Evolutionary conservation across 2,113 vertebrate genomes (phyloP), one percentile per base, ranked within the genome.

Genomic region (Cyphomyrus plagiostoma): DNA sequence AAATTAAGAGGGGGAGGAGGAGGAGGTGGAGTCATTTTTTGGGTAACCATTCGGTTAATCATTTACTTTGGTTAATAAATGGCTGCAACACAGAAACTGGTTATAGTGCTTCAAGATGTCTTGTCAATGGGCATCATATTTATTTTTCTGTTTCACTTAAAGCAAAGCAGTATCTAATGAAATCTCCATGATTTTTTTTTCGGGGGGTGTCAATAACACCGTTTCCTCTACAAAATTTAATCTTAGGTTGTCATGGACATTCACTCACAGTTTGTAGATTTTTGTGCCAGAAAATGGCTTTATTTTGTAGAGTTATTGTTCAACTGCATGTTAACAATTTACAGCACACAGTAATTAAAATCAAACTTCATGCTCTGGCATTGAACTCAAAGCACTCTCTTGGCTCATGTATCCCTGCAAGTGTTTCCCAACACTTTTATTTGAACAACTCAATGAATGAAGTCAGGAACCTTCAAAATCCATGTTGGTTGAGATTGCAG

Each of bases 21-120:
- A 89, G 58, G n/a, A 53, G 49, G 15, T n/a, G 50, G n/a, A 45
- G 90, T 50, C 52, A 84, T 89, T 56, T 83, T 88, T 89, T 86
- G 53, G 91, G 50, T 52, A 9, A 53, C 10, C 2, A 56, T 46
- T 3, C 74, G 30, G 90, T 92, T 93, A 93, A 92, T 93, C 84
- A 92, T 70, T 93, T 88, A 93, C 87, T 10, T 89, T 80, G 74
- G 74, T 80, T 80, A 80, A 80, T 80, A 35, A 80, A 80, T 80
- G 35, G 89, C 90, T 92, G 87, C 84, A 91, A 85, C 15, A 49
- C 10, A 26, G 45, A 17, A 48, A 62, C 30, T 46, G 17, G 62
- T 74, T 46, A 74, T 62, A 46, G 42, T 19, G 58, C 35, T 23
- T 49, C 23, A 46, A 42, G 17, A 70, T 66, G 42, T 42, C 62